Evolutionary conservation across 1,140 invertebrate species (phyloP).

Genomic region (Elymnias hypermnestra): DNA sequence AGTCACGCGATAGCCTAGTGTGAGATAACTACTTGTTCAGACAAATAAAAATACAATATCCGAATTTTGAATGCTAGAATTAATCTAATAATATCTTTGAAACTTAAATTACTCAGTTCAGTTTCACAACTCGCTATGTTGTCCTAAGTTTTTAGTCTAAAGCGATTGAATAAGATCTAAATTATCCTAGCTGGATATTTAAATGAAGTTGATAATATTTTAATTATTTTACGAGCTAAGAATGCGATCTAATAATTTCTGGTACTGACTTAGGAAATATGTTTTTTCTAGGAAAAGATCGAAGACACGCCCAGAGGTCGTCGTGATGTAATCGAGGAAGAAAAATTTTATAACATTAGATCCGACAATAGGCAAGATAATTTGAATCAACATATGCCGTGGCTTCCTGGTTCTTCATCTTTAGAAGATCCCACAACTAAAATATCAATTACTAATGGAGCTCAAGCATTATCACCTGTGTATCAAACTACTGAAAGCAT

Average conservation of each 20-base stretch:
- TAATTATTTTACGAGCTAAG: too few relatives aligned
- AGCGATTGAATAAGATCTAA: background rate
- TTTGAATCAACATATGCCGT: conserved; percentile 44
- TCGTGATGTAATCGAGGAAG: conserved; percentile 67
- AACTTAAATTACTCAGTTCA: too few relatives aligned
- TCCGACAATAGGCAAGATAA: conserved; percentile 36
- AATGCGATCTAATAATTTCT: background rate
- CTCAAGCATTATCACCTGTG: conserved; percentile 37
- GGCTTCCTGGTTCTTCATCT: conserved; percentile 56
- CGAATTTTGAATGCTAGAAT: too few relatives aligned
- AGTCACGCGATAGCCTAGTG: too few relatives aligned
- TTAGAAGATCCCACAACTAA: conserved; percentile 56
- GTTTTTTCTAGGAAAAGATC: conserved; percentile 8
- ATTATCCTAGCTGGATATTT: too few relatives aligned
- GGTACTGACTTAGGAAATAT: background rate
- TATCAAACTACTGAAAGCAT: conserved; percentile 64
- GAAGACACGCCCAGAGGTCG: conserved; percentile 41
- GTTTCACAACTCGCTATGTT: too few relatives aligned
- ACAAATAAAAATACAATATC: too few relatives aligned
- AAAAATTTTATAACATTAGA: conserved; percentile 61
- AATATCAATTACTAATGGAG: conserved; percentile 51
- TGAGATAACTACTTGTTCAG: too few relatives aligned
- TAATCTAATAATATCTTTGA: too few relatives aligned
- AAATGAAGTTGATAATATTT: too few relatives aligned
- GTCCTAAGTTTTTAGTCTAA: too few relatives aligned